Conservation (phyloP, 2,113 vertebrate genomes). For the Stigmatopora argus region DNA sequence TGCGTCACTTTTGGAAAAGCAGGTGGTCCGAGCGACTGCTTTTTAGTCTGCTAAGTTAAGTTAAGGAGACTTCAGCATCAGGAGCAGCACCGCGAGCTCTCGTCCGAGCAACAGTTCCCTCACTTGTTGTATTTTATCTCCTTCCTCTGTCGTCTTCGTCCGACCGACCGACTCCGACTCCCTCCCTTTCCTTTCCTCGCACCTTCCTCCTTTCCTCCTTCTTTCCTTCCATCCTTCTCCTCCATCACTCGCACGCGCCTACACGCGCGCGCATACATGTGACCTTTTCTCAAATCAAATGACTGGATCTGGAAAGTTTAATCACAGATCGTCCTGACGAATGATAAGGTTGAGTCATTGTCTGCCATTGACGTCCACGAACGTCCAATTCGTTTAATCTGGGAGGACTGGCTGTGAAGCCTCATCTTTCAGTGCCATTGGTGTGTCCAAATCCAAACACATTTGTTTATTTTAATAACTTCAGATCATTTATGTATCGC, state of each 20-base stretch:
- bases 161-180: slow-evolving; percentile 37
- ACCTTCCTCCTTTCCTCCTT: slow-evolving; percentile 14
- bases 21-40: background rate
- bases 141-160: slow-evolving; percentile 39
- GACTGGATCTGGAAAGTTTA: slow-evolving; percentile 38
- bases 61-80: background rate
- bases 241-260: slow-evolving; percentile 25
- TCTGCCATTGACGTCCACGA: background rate
- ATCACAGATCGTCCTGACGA: slow-evolving; percentile 21
- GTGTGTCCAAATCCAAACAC: no score
- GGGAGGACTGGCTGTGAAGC: no score
- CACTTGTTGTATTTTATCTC: slow-evolving; percentile 68
- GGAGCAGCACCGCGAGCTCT: slow-evolving; percentile 36
- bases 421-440: no score
- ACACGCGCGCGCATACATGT: slow-evolving; percentile 28
- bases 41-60: background rate
- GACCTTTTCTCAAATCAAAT: slow-evolving; percentile 59
- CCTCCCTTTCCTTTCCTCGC: slow-evolving; percentile 17
- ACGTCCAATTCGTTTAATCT: no score
- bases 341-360: background rate
- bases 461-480: no score
- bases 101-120: slow-evolving; percentile 69
- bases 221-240: slow-evolving; percentile 21
- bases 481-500: no score
- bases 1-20: background rate